Conservation (phyloP, 2,888 invertebrate species). For the Cheilosia urbana region DNA sequence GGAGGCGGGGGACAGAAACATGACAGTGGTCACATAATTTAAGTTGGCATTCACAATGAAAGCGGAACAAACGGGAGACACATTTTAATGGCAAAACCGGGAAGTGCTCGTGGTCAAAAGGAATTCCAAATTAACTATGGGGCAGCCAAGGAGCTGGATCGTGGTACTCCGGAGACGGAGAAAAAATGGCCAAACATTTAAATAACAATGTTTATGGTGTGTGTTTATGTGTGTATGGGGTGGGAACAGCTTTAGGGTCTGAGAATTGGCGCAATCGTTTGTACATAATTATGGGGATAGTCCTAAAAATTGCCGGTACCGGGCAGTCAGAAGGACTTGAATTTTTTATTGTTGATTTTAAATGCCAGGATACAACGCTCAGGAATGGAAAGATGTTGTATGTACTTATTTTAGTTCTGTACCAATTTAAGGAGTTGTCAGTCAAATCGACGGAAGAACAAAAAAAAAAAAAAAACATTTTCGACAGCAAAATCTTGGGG, state of each 20-base stretch:
- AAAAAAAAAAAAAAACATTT: no score
- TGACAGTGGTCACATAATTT: conserved; percentile 72
- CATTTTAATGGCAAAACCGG: conserved; percentile 66
- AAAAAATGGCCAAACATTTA: conserved; percentile 33
- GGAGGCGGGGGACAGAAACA: conserved; percentile 19
- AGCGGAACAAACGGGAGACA: conserved; percentile 59
- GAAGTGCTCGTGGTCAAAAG: conserved; percentile 68
- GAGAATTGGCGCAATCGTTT: not conserved
- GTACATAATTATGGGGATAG: no score
- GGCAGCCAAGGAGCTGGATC: conserved; percentile 9
- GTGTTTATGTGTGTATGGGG: not conserved
- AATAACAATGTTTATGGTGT: conserved; percentile 31
- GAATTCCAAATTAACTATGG: conserved; percentile 66
- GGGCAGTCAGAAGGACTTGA: no score
- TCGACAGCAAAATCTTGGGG: no score
- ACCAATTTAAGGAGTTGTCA: no score
- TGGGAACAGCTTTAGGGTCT: not conserved
- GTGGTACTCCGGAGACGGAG: not conserved
- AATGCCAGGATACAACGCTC: no score
- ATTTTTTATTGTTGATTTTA: no score
- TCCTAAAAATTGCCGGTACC: no score
- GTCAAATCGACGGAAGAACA: no score
- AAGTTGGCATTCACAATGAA: conserved; percentile 61
- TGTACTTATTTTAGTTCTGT: no score
- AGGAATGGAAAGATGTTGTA: no score